Percentiles rank a stretch among this genome's conserved stretches.
These are phyloP conservation scores for Mormyrus proboscirostris DNA, from an alignment of 2,797 vertebrate genomes.

Conservation along the genomic window DNA sequence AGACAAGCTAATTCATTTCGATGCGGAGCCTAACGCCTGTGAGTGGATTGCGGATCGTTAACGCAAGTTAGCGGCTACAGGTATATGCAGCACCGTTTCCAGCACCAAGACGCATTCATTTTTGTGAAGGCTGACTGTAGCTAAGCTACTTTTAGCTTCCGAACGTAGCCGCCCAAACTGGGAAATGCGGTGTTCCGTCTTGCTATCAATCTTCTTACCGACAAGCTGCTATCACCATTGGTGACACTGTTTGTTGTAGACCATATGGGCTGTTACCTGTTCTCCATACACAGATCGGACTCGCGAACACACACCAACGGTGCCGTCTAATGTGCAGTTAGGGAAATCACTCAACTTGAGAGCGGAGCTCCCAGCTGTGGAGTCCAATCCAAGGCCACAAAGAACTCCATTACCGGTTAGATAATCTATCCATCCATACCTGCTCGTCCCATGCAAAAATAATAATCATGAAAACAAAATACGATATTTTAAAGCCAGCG, in stretches of 20 bases:
- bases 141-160: background rate
- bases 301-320: background rate
- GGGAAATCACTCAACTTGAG: background rate
- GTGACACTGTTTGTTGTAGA: background rate
- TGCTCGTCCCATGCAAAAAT: background rate
- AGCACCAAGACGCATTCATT: background rate
- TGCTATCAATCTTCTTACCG: background rate
- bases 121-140: background rate
- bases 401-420: background rate
- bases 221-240: background rate
- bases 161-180: background rate
- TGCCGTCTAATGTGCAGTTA: background rate
- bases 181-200: background rate
- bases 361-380: too few species aligned
- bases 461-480: background rate
- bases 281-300: background rate
- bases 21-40: background rate
- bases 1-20: slow-evolving; percentile 33
- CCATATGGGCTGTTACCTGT: background rate
- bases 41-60: background rate
- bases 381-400: background rate
- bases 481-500: background rate
- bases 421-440: background rate
- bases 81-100: background rate
- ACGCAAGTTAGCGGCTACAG: background rate